These are phyloP conservation scores for Cassiopea andromeda DNA, from an alignment of 30 jellyfish, hydroid and myxozoan species.

Conservation along the genomic window DNA sequence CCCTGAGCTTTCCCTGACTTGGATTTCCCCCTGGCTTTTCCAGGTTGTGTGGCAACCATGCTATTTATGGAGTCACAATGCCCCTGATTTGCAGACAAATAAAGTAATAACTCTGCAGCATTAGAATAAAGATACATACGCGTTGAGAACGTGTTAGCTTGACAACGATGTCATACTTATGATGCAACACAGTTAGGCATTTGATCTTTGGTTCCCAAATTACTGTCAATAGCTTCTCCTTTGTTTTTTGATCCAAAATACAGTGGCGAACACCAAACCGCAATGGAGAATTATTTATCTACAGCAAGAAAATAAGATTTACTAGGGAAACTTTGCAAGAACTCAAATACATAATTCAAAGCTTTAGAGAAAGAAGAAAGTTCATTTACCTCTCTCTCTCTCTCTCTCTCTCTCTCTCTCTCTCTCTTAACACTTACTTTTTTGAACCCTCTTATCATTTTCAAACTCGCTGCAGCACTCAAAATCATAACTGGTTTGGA, in stretches of 20 bases:
- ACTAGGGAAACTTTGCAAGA: not conserved
- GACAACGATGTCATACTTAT: constrained; percentile 46
- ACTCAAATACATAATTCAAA: not conserved
- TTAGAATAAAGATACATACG: constrained; percentile 7
- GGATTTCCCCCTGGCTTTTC: too few relatives aligned
- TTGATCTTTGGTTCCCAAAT: constrained; percentile 67
- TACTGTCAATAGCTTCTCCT: constrained; percentile 32
- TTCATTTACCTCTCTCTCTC: too few relatives aligned
- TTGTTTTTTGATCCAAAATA: constrained; percentile 11
- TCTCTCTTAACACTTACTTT: too few relatives aligned
- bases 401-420: too few relatives aligned
- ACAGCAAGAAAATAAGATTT: not conserved
- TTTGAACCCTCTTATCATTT: too few relatives aligned
- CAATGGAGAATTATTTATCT: constrained; percentile 18
- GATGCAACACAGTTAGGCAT: constrained; percentile 36
- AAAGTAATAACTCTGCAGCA: too few relatives aligned
- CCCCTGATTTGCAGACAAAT: too few relatives aligned
- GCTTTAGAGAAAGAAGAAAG: not conserved
- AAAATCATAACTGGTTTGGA: too few relatives aligned
- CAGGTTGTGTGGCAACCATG: too few relatives aligned
- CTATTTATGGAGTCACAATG: too few relatives aligned
- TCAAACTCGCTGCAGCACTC: too few relatives aligned
- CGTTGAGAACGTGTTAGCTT: constrained; percentile 23
- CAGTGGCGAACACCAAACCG: not conserved
- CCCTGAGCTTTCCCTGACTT: too few relatives aligned